phyloP scores from a whole-genome alignment of 2,113 vertebrate genomes.

The Gymnobelideus leadbeateri region DNA sequence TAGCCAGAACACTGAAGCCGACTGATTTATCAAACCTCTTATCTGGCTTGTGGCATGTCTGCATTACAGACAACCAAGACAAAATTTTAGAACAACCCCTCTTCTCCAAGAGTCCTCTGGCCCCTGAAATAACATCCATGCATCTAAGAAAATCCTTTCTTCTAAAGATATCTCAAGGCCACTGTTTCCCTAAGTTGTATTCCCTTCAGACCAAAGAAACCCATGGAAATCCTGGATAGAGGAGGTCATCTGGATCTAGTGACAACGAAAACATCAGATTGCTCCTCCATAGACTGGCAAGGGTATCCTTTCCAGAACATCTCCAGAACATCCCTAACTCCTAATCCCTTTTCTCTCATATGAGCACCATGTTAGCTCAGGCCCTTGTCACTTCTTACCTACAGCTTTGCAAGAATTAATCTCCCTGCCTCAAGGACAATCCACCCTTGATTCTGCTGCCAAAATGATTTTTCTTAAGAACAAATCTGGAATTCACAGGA shows the following conservation, averaged over 20 bases:
- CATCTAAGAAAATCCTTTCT: not conserved
- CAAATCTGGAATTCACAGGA: not conserved
- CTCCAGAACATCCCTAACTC: too few species aligned
- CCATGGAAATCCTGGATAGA: not conserved
- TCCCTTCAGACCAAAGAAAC: not conserved
- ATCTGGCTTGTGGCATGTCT: not conserved
- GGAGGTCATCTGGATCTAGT: not conserved
- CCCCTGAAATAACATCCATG: not conserved
- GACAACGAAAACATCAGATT: not conserved
- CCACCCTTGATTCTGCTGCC: not conserved
- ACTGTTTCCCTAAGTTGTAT: not conserved
- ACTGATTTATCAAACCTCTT: not conserved
- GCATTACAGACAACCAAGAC: not conserved
- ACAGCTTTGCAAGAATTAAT: not conserved
- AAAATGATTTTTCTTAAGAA: not conserved
- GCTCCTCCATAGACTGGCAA: not conserved
- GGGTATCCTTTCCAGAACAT: not conserved
- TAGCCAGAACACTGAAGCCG: not conserved
- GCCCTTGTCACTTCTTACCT: not conserved
- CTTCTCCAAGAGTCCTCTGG: not conserved
- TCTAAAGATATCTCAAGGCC: too few species aligned
- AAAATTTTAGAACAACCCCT: not conserved
- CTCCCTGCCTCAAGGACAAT: not conserved
- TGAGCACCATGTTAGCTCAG: not conserved
- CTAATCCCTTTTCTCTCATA: not conserved